phyloP scores from a whole-genome alignment of 2,113 vertebrate genomes.

The Pygoscelis adeliae region DNA sequence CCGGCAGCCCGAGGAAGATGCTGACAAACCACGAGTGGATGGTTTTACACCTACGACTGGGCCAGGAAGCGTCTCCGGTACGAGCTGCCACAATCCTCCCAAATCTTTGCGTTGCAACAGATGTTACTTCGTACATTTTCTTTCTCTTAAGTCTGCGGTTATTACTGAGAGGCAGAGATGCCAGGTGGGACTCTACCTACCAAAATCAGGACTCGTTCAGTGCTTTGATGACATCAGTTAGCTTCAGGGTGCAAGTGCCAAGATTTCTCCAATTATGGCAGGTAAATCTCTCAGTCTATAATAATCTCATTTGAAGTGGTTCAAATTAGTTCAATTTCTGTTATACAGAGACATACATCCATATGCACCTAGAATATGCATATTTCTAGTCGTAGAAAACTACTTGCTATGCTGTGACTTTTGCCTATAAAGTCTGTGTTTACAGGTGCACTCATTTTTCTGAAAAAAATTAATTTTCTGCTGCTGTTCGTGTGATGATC shows the following conservation, averaged over 20 bases:
- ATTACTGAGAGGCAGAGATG: neutral
- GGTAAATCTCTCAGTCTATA: constrained; percentile 50
- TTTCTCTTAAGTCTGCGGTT: constrained; percentile 17
- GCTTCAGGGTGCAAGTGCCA: constrained; percentile 51
- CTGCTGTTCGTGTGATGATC: neutral
- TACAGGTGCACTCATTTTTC: neutral
- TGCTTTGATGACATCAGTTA: constrained; percentile 73
- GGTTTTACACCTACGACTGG: rapidly evolving
- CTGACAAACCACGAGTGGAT: neutral
- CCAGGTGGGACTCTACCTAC: constrained; percentile 76
- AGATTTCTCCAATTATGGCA: constrained; percentile 67
- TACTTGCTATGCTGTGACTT: neutral
- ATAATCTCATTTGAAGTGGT: constrained; percentile 65
- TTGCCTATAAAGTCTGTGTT: neutral
- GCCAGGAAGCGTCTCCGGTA: neutral
- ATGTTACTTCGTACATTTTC: constrained; percentile 38
- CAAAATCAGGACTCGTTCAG: constrained; percentile 65
- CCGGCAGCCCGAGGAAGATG: neutral
- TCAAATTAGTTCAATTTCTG: constrained; percentile 11
- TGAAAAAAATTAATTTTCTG: too few species aligned
- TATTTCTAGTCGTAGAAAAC: neutral
- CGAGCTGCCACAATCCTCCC: neutral
- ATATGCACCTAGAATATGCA: neutral
- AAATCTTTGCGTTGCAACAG: constrained; percentile 15
- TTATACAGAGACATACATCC: neutral